Evolutionary conservation across 2,888 invertebrate genomes (phyloP).

Genomic region (Gortyna flavago): DNA sequence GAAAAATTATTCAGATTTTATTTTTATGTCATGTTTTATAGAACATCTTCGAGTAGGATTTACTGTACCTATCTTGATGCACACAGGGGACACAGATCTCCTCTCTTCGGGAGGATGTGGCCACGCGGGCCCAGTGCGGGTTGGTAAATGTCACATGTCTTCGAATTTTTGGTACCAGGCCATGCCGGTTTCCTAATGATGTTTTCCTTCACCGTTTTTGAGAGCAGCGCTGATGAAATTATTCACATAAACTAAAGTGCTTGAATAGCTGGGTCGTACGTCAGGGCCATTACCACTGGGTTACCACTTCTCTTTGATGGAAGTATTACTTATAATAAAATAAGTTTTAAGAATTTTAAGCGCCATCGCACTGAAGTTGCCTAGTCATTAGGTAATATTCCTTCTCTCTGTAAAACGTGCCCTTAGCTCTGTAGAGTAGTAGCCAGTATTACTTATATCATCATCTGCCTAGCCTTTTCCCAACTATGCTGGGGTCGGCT

Average conservation of each 20-base stretch:
- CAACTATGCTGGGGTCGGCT: no score
- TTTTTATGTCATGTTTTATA: constrained; percentile 30
- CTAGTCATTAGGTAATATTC: background rate
- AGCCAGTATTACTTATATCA: background rate
- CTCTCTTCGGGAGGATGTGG: background rate
- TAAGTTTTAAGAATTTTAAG: background rate
- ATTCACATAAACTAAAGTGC: background rate
- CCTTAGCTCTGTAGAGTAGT: background rate
- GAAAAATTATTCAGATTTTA: constrained; percentile 58
- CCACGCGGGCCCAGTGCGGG: background rate
- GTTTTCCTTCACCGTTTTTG: background rate
- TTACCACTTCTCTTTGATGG: background rate
- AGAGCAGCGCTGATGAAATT: background rate
- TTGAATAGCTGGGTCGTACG: background rate
- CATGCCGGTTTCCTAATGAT: background rate
- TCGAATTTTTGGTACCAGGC: background rate
- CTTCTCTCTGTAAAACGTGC: background rate
- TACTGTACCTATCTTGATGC: background rate
- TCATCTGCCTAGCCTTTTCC: no score
- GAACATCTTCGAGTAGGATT: constrained; percentile 8
- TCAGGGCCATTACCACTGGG: background rate
- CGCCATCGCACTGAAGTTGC: background rate
- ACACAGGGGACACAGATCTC: background rate
- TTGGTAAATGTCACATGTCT: background rate
- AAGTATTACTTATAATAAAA: background rate